phyloP scores from a whole-genome alignment of 2,113 vertebrate genomes.

The Sinocyclocheilus anophthalmus region DNA sequence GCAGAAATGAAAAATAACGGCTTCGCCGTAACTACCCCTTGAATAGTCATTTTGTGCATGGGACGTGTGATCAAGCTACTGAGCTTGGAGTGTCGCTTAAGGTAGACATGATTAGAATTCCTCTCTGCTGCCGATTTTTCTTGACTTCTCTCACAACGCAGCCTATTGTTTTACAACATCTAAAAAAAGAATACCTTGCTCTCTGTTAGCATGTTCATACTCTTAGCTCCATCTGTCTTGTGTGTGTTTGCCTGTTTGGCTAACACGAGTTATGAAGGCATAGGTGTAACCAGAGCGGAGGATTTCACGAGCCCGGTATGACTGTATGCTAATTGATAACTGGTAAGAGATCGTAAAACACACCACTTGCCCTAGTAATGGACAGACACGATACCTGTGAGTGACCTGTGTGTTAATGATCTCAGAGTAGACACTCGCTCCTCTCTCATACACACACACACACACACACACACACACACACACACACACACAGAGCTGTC shows the following conservation, averaged over 20 bases:
- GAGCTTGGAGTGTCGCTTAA: not conserved
- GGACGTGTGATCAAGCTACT: not conserved
- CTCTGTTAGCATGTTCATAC: not conserved
- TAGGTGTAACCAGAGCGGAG: constrained; percentile 29
- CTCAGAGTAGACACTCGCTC: constrained; percentile 19
- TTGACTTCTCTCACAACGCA: not conserved
- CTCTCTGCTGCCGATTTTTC: constrained; percentile 1
- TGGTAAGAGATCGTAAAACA: not conserved
- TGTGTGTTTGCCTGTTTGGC: not conserved
- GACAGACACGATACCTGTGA: constrained; percentile 32
- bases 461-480: constrained; percentile 26
- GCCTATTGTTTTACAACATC: not conserved
- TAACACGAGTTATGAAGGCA: constrained; percentile 43
- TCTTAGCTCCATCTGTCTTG: not conserved
- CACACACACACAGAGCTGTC: constrained; percentile 34
- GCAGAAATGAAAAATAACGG: not conserved
- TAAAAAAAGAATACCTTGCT: not conserved
- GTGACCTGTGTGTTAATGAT: constrained; percentile 50
- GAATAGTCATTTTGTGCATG: not conserved
- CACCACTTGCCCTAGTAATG: constrained; percentile 19
- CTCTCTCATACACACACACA: constrained; percentile 6
- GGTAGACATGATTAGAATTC: not conserved
- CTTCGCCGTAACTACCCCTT: not conserved
- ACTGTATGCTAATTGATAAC: constrained; percentile 46
- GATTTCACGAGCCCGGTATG: constrained; percentile 5